These are phyloP conservation scores for Cecidostiba fungosa DNA, from an alignment of 2,888 invertebrate species.

Conservation along the genomic window DNA sequence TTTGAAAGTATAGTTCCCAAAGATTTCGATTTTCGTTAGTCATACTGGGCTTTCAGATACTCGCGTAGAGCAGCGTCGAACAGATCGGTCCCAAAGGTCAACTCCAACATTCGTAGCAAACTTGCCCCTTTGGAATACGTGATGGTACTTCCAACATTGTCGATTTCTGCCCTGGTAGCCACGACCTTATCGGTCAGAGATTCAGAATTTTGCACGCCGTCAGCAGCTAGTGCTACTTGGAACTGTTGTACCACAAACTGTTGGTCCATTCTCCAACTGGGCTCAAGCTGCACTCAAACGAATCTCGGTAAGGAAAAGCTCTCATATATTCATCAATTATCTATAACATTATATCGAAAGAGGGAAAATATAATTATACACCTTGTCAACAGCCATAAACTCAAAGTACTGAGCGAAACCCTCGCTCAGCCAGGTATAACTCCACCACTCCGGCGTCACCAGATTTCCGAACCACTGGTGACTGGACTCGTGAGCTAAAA, in stretches of 20 bases:
- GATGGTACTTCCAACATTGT: background rate
- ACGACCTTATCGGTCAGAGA: background rate
- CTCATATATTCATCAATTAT: too few relatives aligned
- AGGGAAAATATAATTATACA: background rate
- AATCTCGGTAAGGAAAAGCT: too few relatives aligned
- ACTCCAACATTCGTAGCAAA: constrained; percentile 94
- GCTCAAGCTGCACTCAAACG: constrained; percentile 73
- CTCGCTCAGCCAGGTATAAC: constrained; percentile 87
- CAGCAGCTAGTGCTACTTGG: constrained; percentile 75
- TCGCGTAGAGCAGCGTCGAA: constrained; percentile 81
- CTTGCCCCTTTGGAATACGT: constrained; percentile 69
- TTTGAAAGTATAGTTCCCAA: background rate
- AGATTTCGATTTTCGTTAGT: background rate
- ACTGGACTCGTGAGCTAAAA: constrained; percentile 88
- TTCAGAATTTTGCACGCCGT: background rate
- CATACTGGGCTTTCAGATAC: background rate
- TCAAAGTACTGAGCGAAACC: constrained; percentile 89
- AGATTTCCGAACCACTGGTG: constrained; percentile 93
- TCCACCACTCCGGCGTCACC: constrained; percentile 89
- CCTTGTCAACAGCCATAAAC: constrained; percentile 78
- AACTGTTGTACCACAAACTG: constrained; percentile 79
- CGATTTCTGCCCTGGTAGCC: background rate
- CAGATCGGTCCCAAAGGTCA: constrained; percentile 89
- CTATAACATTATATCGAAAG: background rate
- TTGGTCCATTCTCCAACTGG: constrained; percentile 79